phyloP scores from a whole-genome alignment of 2,888 invertebrate genomes.

The Pycnomerus fuliginosus region DNA sequence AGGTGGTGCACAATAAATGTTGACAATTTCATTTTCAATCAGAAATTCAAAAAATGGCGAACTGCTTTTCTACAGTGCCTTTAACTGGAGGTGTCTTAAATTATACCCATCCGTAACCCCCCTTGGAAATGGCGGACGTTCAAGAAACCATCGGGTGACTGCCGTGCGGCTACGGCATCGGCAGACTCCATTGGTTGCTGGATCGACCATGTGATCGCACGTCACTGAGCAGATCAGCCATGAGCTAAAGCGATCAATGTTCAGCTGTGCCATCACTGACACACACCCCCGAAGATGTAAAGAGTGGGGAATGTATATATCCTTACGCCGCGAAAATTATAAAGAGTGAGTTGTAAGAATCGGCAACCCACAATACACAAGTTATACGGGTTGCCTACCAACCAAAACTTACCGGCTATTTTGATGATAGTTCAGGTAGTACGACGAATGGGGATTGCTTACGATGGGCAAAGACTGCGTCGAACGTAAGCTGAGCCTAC shows the following conservation, averaged over 20 bases:
- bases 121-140: slow-evolving; percentile 66
- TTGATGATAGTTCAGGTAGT: slow-evolving; percentile 11
- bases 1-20: too few species aligned
- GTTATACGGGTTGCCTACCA: too few species aligned
- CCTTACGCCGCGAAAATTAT: slow-evolving; percentile 4
- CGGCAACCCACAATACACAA: too few species aligned
- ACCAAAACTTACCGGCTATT: slow-evolving; percentile 31
- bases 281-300: slow-evolving; percentile 56
- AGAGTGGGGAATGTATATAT: slow-evolving; percentile 27
- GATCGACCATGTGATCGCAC: slow-evolving; percentile 64
- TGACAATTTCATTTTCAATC: too few species aligned
- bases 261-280: slow-evolving; percentile 64
- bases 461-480: slow-evolving; percentile 54
- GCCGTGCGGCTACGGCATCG: slow-evolving; percentile 59
- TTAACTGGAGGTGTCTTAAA: slow-evolving; percentile 61
- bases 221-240: slow-evolving; percentile 65
- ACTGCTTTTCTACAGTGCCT: slow-evolving; percentile 58
- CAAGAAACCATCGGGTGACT: slow-evolving; percentile 58
- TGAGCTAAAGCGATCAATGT: slow-evolving; percentile 60
- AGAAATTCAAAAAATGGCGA: slow-evolving; percentile 50
- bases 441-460: slow-evolving; percentile 33
- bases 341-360: slow-evolving; percentile 17
- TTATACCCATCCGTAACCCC: slow-evolving; percentile 59
- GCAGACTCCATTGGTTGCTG: slow-evolving; percentile 59
- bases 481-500: slow-evolving; percentile 45